Base-by-base conservation (phyloP, 2,888 invertebrate species). In the Ischnus inquisitorius region DNA sequence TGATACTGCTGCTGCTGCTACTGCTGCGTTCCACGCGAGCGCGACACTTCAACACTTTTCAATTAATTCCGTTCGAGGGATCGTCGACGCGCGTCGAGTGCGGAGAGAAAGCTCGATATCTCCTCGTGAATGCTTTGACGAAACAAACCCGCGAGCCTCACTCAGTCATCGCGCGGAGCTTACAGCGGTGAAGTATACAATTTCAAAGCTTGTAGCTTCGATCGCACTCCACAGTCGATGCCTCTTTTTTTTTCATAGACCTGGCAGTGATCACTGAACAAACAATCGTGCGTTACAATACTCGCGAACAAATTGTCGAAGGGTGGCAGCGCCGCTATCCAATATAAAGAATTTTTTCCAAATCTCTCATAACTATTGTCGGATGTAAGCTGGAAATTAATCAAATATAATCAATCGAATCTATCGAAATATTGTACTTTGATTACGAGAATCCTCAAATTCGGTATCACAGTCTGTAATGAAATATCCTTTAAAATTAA, bases 1-100 rank as follows among this genome's bases (percentile, higher is more conserved):
- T 43, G 28, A 14, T 41, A 48, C 39, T 39, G 68, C 54, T 16
- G 54, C 54, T 16, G 54, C 39, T 34, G 34, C 34, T 34, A 34
- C 34, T 34, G 34, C 34, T 34, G 34, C 34, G 14, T 25, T 60
- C 28, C 28, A 3, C 51, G 6, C 28, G 12, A 22, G 46, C 54
- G 64, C 78, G 77, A 81, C 81, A 83, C 80, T 83, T 76, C 75
- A 77, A 80, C 83, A 84, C 84, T 84, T 81, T 84, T 84, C 81
- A 81, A 84, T 84, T 84, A 84, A 84, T 78, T 84, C 78, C 69
- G 71, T 71, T 79, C 64, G 78, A 71, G 78, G 69, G 43, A 67
- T 51, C 41, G 51, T 64, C 68, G 48, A 62, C 57, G 68, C 28
- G 41, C 43, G 65, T 46, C 46, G 46, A 12, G 46, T 12, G 46